Conservation (phyloP, 2,888 invertebrate genomes). For the Diarsia brunnea region DNA sequence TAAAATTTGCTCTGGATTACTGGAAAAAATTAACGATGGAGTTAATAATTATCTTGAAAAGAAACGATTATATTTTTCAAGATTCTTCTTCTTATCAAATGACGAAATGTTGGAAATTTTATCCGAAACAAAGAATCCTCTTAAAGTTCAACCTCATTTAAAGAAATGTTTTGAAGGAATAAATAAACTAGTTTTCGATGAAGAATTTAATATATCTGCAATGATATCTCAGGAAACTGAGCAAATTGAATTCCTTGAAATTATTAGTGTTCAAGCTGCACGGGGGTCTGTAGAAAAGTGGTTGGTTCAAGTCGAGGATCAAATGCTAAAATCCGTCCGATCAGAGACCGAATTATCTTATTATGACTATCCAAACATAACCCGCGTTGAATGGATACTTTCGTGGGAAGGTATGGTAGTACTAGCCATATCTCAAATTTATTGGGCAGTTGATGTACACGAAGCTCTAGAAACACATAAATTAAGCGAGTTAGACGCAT, state of each 20-base stretch:
- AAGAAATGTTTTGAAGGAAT: slow-evolving; percentile 97
- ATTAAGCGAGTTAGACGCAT: slow-evolving; percentile 89
- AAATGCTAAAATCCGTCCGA: slow-evolving; percentile 94
- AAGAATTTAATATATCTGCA: slow-evolving; percentile 93
- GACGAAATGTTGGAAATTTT: slow-evolving; percentile 97
- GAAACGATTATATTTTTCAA: slow-evolving; percentile 95
- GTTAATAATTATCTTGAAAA: slow-evolving; percentile 96
- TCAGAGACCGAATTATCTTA: slow-evolving; percentile 93
- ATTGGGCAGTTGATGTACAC: slow-evolving; percentile 95
- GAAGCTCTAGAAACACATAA: slow-evolving; percentile 92
- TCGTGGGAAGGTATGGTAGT: slow-evolving; percentile 96
- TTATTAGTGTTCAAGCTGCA: slow-evolving; percentile 93
- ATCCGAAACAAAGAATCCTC: slow-evolving; percentile 96
- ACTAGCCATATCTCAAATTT: slow-evolving; percentile 94
- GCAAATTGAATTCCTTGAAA: slow-evolving; percentile 91
- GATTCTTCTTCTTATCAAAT: slow-evolving; percentile 97
- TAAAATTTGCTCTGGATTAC: slow-evolving; percentile 92
- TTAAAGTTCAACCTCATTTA: slow-evolving; percentile 95
- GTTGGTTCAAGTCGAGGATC: slow-evolving; percentile 95
- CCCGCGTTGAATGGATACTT: slow-evolving; percentile 93
- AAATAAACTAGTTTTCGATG: slow-evolving; percentile 93
- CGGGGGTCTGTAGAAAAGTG: slow-evolving; percentile 96
- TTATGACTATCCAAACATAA: slow-evolving; percentile 91
- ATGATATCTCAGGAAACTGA: slow-evolving; percentile 95
- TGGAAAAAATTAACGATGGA: slow-evolving; percentile 96